A percentile compares a stretch with the other conserved stretches of the same genome.
Evolutionary conservation across 2,797 vertebrate genomes (phyloP).

Genomic region (Melanogrammus aeglefinus): DNA sequence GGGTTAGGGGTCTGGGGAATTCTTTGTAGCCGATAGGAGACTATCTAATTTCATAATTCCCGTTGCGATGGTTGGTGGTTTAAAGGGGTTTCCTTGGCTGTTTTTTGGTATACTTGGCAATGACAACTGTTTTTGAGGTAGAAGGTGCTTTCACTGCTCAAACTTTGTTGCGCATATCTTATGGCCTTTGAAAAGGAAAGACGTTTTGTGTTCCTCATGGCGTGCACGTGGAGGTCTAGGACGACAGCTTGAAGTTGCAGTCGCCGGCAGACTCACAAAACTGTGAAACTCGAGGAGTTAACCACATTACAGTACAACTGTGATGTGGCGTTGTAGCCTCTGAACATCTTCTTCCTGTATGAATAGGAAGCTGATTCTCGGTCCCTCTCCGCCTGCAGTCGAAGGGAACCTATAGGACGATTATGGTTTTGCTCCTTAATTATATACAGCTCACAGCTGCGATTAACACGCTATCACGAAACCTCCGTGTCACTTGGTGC

Average conservation of each 20-base stretch:
- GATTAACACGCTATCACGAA: constrained; percentile 37
- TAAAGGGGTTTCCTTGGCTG: neutral
- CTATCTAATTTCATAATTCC: too few relatives aligned
- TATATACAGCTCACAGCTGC: constrained; percentile 28
- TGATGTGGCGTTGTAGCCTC: constrained; percentile 25
- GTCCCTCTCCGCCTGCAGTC: constrained; percentile 23
- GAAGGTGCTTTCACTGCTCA: neutral
- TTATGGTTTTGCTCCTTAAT: constrained; percentile 38
- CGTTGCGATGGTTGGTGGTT: neutral
- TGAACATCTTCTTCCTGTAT: neutral
- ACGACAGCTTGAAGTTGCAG: constrained; percentile 53
- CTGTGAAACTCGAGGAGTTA: constrained; percentile 69
- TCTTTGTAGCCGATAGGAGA: neutral
- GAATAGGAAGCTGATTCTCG: constrained; percentile 27
- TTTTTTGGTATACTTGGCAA: neutral
- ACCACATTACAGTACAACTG: constrained; percentile 63
- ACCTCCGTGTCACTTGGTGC: constrained; percentile 60
- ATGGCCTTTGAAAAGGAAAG: constrained; percentile 38
- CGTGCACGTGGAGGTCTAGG: constrained; percentile 42
- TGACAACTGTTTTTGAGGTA: constrained; percentile 27
- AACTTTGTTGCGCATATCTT: constrained; percentile 25
- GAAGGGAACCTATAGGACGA: constrained; percentile 27
- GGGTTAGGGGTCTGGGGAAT: neutral
- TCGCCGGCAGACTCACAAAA: constrained; percentile 58
- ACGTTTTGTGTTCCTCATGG: constrained; percentile 54